A percentile compares a stretch with the other conserved stretches of the same genome.
Conservation (phyloP, 2,888 invertebrate species). For the Parelbella ahira region DNA sequence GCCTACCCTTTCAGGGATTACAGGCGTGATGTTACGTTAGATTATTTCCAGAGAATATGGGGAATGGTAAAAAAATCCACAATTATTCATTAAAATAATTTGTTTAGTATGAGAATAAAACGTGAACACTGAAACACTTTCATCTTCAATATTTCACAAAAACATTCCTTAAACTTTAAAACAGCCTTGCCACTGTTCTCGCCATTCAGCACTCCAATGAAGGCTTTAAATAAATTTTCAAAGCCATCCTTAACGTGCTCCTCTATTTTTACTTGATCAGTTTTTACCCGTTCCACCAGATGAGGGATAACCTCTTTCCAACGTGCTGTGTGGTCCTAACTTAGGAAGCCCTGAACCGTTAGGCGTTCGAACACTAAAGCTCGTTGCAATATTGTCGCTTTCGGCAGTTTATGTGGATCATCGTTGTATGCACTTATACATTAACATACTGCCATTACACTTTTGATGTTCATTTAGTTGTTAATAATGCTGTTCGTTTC, state of each 20-base stretch:
- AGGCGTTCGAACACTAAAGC: constrained; percentile 79
- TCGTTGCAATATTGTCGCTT: constrained; percentile 73
- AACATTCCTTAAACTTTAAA: constrained; percentile 70
- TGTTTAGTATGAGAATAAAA: too few relatives aligned
- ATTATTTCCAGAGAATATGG: too few relatives aligned
- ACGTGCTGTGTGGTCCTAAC: constrained; percentile 71
- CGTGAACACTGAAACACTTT: too few relatives aligned
- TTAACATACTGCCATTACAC: constrained; percentile 48
- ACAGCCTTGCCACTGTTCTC: constrained; percentile 85
- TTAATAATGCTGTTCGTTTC: constrained; percentile 79
- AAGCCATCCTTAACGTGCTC: constrained; percentile 86
- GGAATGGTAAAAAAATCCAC: too few relatives aligned
- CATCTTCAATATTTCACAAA: too few relatives aligned
- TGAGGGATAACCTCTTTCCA: constrained; percentile 81
- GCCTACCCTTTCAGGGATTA: too few relatives aligned
- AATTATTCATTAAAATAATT: too few relatives aligned
- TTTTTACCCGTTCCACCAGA: constrained; percentile 80
- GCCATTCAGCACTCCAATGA: constrained; percentile 82
- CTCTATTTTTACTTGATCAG: constrained; percentile 83
- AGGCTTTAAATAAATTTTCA: constrained; percentile 84
- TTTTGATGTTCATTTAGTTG: constrained; percentile 75
- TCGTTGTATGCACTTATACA: constrained; percentile 59
- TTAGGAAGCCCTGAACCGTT: constrained; percentile 82
- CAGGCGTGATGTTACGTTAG: too few relatives aligned
- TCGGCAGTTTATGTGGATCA: constrained; percentile 39